Percentiles rank a stretch among this genome's conserved stretches.
Evolutionary conservation across 2,113 vertebrate species (phyloP).

Genomic region (Paradoxurus hermaphroditus): DNA sequence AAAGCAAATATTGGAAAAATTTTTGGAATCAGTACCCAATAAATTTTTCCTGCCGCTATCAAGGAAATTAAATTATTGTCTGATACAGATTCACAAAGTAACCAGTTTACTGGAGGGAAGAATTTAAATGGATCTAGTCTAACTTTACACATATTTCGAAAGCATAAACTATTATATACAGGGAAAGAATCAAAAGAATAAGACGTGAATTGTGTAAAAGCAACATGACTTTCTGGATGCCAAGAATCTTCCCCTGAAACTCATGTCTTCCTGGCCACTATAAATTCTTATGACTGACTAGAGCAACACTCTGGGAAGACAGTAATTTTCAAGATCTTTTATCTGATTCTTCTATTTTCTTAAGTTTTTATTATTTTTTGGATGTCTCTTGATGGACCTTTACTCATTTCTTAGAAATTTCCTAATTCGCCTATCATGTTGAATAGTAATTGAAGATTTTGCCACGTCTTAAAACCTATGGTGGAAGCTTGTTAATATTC

Average conservation of each 20-base stretch:
- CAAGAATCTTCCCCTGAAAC: neutral
- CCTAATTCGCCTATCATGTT: neutral
- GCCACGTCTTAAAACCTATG: neutral
- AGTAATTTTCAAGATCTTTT: neutral
- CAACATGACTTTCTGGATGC: neutral
- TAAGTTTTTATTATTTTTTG: neutral
- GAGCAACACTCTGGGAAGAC: neutral
- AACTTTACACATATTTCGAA: neutral
- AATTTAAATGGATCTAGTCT: neutral
- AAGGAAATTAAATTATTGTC: conserved; percentile 30
- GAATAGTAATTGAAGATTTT: neutral
- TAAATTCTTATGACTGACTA: neutral
- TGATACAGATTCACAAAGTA: neutral
- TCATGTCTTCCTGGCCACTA: neutral
- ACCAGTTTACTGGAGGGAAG: neutral
- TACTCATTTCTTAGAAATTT: conserved; percentile 7
- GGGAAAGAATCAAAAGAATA: neutral
- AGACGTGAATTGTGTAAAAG: neutral
- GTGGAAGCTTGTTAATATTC: neutral
- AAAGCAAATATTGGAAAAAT: neutral
- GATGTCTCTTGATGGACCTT: neutral
- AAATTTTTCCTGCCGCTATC: neutral
- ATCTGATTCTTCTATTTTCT: neutral
- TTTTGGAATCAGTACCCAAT: neutral
- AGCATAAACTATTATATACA: neutral